These are phyloP conservation scores for Euphydryas editha DNA, from an alignment of 2,888 invertebrate genomes.

Conservation along the genomic window DNA sequence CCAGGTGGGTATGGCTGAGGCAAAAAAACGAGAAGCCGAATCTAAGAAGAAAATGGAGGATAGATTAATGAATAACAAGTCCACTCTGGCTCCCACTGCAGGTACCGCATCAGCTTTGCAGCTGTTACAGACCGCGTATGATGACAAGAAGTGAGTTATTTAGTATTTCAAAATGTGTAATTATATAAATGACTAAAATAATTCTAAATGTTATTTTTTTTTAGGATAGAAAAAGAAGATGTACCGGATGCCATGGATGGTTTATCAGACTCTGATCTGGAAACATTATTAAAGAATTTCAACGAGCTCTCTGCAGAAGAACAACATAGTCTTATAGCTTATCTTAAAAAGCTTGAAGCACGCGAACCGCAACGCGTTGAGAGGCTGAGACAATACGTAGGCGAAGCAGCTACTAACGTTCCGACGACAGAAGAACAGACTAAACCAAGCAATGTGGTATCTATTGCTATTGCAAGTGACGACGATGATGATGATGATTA, in stretches of 20 bases:
- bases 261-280: conserved; percentile 91
- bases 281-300: conserved; percentile 89
- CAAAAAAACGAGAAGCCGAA: conserved; percentile 68
- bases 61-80: conserved; percentile 18
- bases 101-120: conserved; percentile 73
- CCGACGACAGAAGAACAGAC: conserved; percentile 11
- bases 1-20: conserved; percentile 74
- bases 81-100: conserved; percentile 27
- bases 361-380: conserved; percentile 91
- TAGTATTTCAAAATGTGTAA: not conserved
- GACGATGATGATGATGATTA: conserved; percentile 93
- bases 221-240: conserved; percentile 59
- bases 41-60: conserved; percentile 47
- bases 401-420: conserved; percentile 63
- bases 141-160: conserved; percentile 64
- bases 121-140: conserved; percentile 75
- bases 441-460: conserved; percentile 17
- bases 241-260: conserved; percentile 86
- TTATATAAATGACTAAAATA: no score
- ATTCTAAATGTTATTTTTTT: conserved; percentile 1
- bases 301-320: conserved; percentile 92
- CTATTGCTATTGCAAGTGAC: conserved; percentile 79
- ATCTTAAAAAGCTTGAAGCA: conserved; percentile 91
- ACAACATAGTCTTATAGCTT: conserved; percentile 91
- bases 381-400: conserved; percentile 89